phyloP scores from a whole-genome alignment of 92 coral and sea anemone genomes.

The Actinernus sp. region DNA sequence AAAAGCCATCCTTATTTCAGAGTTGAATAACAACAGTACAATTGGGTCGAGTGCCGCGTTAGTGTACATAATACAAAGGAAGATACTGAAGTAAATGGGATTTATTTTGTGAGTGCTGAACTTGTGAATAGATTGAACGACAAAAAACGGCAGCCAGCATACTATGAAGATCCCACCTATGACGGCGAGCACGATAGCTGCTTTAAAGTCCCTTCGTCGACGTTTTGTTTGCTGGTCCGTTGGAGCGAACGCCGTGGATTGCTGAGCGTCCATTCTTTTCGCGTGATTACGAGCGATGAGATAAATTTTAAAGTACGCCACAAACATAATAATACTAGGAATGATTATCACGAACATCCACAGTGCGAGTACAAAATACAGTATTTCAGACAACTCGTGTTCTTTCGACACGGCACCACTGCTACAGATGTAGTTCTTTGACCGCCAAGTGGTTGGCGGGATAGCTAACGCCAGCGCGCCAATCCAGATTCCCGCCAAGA shows the following conservation, averaged over 20 bases:
- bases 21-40: conserved; percentile 74
- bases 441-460: conserved; percentile 94
- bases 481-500: conserved; percentile 85
- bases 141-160: conserved; percentile 98
- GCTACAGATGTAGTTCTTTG: conserved; percentile 75
- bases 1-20: conserved; percentile 81
- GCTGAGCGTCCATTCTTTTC: conserved; percentile 69
- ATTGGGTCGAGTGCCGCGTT: conserved; percentile 91
- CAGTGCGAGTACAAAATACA: conserved; percentile 83
- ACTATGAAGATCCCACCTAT: conserved; percentile 93
- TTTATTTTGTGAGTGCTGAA: conserved; percentile 72
- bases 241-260: conserved; percentile 13
- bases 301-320: conserved; percentile 85
- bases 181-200: conserved; percentile 86
- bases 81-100: conserved; percentile 80
- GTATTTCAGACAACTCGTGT: conserved; percentile 77
- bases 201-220: conserved; percentile 82
- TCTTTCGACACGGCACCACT: conserved; percentile 89
- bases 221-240: conserved; percentile 58
- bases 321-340: conserved; percentile 82
- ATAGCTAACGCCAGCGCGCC: conserved; percentile 79
- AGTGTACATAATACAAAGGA: conserved; percentile 92
- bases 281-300: conserved; percentile 87
- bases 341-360: conserved; percentile 93
- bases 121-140: conserved; percentile 91